These are phyloP conservation scores for Anisognathus igniventris DNA, from an alignment of 2,797 vertebrate genomes.

Conservation along the genomic window DNA sequence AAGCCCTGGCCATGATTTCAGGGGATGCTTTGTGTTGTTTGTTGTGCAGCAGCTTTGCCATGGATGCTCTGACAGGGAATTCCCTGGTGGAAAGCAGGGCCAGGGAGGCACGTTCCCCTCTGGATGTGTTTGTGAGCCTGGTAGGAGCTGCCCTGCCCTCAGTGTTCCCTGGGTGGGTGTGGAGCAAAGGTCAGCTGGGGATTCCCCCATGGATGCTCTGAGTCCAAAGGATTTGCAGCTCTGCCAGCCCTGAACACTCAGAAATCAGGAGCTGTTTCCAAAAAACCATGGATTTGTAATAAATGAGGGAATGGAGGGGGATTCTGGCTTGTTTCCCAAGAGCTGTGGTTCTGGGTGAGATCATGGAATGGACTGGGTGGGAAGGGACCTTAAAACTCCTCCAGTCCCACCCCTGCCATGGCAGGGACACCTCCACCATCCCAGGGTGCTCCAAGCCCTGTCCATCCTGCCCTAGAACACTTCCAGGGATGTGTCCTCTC, in stretches of 20 bases:
- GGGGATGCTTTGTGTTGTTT: not conserved
- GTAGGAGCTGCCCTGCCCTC: not conserved
- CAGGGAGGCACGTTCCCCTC: not conserved
- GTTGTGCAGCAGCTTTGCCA: not conserved
- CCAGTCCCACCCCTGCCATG: not conserved
- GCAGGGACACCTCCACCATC: not conserved
- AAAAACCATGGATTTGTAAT: not conserved
- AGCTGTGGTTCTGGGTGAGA: not conserved
- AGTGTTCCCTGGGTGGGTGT: not conserved
- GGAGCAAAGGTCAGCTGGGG: not conserved
- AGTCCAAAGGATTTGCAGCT: not conserved
- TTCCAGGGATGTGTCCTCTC: not conserved
- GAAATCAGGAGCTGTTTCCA: not conserved
- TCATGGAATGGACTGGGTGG: not conserved
- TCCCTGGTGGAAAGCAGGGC: not conserved
- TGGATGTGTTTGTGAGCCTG: not conserved
- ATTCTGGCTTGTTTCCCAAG: not conserved
- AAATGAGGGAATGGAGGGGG: not conserved
- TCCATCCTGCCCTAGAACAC: not conserved
- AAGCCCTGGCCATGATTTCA: not conserved
- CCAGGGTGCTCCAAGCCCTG: rapidly evolving
- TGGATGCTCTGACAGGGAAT: not conserved
- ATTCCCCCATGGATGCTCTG: not conserved
- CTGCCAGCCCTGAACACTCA: not conserved
- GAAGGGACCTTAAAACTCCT: not conserved